Evolutionary conservation across 2,888 invertebrate species (phyloP).

Genomic region (Petrolisthes cinctipes): DNA sequence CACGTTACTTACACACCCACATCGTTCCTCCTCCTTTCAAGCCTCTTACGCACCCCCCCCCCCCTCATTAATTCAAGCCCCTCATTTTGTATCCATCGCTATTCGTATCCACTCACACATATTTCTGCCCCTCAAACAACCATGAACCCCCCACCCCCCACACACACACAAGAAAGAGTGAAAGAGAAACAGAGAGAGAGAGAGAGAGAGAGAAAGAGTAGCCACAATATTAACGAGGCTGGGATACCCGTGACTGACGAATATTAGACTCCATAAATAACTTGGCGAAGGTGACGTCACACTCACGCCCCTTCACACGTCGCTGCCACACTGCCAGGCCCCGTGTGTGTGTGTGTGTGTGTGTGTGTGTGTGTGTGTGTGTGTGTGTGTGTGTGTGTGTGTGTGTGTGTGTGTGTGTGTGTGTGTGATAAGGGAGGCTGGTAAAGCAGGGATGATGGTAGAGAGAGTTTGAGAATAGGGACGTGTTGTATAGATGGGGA

Average conservation of each 20-base stretch:
- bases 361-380: constrained; percentile 1
- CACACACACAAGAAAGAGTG: neutral
- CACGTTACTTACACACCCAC: neutral
- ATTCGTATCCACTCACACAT: no score
- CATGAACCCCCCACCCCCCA: neutral
- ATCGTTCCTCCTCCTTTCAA: neutral
- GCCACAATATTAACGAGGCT: constrained; percentile 22
- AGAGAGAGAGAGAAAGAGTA: neutral
- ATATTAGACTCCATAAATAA: constrained; percentile 36
- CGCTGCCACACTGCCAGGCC: neutral
- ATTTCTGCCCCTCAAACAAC: no score
- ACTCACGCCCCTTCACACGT: constrained; percentile 21
- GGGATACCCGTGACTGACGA: constrained; percentile 32
- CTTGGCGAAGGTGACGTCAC: constrained; percentile 32
- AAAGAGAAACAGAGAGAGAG: neutral
- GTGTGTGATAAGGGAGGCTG: neutral
- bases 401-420: neutral
- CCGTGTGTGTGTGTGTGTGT: neutral
- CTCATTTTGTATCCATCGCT: neutral
- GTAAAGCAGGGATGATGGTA: neutral
- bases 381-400: constrained; percentile 11
- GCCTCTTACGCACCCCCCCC: neutral
- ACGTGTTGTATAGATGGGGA: neutral
- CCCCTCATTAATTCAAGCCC: neutral
- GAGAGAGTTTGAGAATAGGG: neutral